Evolutionary conservation across 2,113 vertebrate species (phyloP).

Genomic region (Amblyopsis rosae): DNA sequence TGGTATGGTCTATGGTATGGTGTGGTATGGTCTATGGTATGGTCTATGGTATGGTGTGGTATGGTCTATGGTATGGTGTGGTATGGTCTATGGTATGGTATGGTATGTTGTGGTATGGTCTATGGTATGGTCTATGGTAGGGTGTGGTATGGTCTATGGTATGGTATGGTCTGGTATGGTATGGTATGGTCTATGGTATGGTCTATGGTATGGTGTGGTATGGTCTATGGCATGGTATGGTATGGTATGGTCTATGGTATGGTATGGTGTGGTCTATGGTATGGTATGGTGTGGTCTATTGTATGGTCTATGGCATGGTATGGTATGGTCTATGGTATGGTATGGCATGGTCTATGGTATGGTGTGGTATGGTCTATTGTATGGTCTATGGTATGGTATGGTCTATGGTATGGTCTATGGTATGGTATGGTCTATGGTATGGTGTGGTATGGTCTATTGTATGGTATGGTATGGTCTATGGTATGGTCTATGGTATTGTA

Average conservation of each 20-base stretch:
- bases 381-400: neutral
- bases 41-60: too few species aligned
- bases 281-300: neutral
- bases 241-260: neutral
- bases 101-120: too few species aligned
- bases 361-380: too few species aligned
- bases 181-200: conserved; percentile 29
- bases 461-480: neutral
- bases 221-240: too few species aligned
- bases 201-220: neutral
- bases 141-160: neutral
- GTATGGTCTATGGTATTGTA: too few species aligned
- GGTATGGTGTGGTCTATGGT: conserved; percentile 28
- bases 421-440: conserved; percentile 30
- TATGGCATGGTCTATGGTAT: conserved; percentile 29
- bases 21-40: too few species aligned
- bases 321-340: neutral
- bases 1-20: too few species aligned
- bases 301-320: too few species aligned
- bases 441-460: neutral
- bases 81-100: too few species aligned
- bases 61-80: too few species aligned
- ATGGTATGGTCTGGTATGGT: neutral
- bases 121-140: too few species aligned
- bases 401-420: neutral